These are phyloP conservation scores for Drosophila melanosoma DNA, from an alignment of 2,888 invertebrate species.

Conservation along the genomic window DNA sequence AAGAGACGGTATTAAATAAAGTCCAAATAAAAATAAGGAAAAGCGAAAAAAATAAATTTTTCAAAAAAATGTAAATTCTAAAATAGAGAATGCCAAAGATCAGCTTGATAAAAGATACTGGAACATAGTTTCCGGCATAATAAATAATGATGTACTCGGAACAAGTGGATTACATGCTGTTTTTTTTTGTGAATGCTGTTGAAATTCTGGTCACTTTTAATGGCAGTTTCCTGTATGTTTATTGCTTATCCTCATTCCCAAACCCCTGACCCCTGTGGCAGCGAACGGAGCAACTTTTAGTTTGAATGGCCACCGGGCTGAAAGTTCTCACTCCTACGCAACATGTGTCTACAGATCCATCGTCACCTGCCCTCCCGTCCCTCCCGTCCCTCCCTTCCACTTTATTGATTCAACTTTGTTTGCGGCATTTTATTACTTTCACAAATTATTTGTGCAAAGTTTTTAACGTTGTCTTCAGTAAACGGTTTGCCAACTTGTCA, in stretches of 20 bases:
- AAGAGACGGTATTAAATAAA: no score
- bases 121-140: no score
- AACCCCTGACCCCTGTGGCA: background rate
- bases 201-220: slow-evolving; percentile 76
- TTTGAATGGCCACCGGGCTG: slow-evolving; percentile 76
- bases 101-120: no score
- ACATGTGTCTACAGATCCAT: slow-evolving; percentile 31
- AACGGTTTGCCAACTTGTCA: slow-evolving; percentile 54
- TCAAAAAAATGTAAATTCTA: no score
- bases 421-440: slow-evolving; percentile 67
- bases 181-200: slow-evolving; percentile 23
- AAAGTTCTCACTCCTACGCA: slow-evolving; percentile 52
- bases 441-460: slow-evolving; percentile 72
- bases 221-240: slow-evolving; percentile 67
- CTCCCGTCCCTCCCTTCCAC: background rate
- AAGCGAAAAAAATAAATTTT: no score
- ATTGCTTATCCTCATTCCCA: slow-evolving; percentile 5
- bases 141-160: no score
- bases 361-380: background rate
- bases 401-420: slow-evolving; percentile 43
- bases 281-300: slow-evolving; percentile 58
- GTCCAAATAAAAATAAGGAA: no score
- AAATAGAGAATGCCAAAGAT: no score
- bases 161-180: no score
- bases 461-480: slow-evolving; percentile 57